Conservation (phyloP, 2,113 vertebrate species). For the Eulemur macaco region DNA sequence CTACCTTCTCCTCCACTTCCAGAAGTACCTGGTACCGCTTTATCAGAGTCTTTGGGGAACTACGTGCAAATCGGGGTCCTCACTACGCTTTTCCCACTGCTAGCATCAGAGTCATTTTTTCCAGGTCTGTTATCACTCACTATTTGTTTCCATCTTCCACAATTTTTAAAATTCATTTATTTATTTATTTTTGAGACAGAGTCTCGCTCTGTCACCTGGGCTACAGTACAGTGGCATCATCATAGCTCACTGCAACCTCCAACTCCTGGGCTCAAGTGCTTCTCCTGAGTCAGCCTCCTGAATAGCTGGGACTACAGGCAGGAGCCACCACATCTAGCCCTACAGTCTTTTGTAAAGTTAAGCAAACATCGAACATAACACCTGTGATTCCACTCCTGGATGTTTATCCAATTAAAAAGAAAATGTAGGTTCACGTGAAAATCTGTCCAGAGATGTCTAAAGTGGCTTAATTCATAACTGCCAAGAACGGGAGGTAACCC, state of each 20-base stretch:
- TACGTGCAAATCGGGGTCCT: background rate
- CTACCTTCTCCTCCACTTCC: background rate
- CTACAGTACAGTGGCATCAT: no score
- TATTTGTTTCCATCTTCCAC: background rate
- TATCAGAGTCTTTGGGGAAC: background rate
- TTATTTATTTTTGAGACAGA: no score
- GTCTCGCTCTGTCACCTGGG: no score
- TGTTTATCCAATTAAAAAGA: background rate
- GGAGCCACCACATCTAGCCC: no score
- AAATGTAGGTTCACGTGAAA: background rate
- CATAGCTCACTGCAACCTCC: no score
- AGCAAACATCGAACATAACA: background rate
- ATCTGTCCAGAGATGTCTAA: background rate
- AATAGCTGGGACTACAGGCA: no score
- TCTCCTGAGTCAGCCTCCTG: no score
- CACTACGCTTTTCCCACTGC: background rate
- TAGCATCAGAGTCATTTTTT: background rate
- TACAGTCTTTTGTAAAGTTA: background rate
- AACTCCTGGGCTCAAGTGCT: no score
- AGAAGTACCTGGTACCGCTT: background rate
- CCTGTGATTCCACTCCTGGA: background rate
- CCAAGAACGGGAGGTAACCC: background rate
- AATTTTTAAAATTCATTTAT: background rate
- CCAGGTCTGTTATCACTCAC: background rate
- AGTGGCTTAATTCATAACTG: background rate